Conservation (phyloP, 2,797 vertebrate species). For the Gadopsis bispinosus region DNA sequence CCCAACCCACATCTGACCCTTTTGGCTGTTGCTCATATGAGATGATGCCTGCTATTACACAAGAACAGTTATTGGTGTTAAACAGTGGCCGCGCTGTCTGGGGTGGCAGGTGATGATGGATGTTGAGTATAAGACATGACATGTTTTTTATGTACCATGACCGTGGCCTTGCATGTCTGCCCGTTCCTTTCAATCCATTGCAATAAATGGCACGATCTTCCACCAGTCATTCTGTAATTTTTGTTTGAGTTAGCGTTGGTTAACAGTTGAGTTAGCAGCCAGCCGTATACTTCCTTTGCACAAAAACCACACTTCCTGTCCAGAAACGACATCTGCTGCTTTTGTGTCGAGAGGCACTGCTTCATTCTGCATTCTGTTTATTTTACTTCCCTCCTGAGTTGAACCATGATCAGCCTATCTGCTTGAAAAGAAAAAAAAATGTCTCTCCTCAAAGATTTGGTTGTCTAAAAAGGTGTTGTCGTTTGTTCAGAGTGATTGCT, state of each 20-base stretch:
- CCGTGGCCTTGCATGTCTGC: not conserved
- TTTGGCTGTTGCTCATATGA: constrained; percentile 47
- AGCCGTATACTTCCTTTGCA: constrained; percentile 66
- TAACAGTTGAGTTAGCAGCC: constrained; percentile 19
- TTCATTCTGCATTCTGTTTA: constrained; percentile 58
- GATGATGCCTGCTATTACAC: constrained; percentile 20
- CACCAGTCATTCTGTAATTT: not conserved
- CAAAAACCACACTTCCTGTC: constrained; percentile 78
- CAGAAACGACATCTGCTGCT: constrained; percentile 73
- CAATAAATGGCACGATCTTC: not conserved
- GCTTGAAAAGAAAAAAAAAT: constrained; percentile 37
- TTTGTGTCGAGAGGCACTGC: constrained; percentile 66
- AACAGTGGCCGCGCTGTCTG: constrained; percentile 12
- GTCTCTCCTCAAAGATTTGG: constrained; percentile 42
- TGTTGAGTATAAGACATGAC: not conserved
- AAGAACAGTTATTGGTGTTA: constrained; percentile 13
- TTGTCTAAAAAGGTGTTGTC: constrained; percentile 23
- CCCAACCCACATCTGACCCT: constrained; percentile 60
- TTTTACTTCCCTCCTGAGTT: constrained; percentile 56
- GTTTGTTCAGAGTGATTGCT: constrained; percentile 62
- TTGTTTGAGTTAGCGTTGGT: too few species aligned
- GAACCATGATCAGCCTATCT: constrained; percentile 33
- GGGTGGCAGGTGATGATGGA: not conserved
- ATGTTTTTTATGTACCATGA: not conserved
- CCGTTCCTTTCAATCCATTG: not conserved